Conservation (phyloP, 2,113 vertebrate genomes). For the Myrmecobius fasciatus region DNA sequence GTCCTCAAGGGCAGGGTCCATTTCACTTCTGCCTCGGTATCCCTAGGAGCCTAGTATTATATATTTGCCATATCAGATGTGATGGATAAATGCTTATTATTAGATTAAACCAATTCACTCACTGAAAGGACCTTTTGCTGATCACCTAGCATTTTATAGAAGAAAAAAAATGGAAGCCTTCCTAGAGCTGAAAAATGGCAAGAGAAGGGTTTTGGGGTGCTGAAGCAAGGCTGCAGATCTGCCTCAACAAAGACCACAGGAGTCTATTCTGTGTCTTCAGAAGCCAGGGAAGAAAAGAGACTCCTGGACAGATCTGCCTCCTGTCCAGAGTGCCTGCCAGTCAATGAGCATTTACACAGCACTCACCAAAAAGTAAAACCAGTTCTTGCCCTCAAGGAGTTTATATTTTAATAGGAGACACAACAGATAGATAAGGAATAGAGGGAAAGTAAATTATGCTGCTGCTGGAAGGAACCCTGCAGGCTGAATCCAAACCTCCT, state of each 20-base stretch:
- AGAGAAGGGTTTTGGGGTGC: not conserved
- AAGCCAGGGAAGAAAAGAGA: not conserved
- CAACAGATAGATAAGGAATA: not conserved
- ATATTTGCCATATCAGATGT: not conserved
- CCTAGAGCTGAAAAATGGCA: not conserved
- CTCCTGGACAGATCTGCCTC: not conserved
- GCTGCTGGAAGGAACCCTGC: too few relatives aligned
- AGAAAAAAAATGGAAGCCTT: not conserved
- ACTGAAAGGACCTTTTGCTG: not conserved
- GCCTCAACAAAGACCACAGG: not conserved
- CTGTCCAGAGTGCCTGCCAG: not conserved
- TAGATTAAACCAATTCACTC: not conserved
- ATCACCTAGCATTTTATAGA: not conserved
- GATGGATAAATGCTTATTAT: not conserved
- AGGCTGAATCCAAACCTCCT: not conserved
- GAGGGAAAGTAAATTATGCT: not conserved
- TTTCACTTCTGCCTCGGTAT: not conserved
- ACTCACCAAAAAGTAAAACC: not conserved
- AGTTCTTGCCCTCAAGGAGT: not conserved
- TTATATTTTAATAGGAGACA: not conserved
- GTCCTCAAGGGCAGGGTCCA: not conserved
- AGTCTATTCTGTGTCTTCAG: not conserved
- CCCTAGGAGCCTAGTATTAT: not conserved
- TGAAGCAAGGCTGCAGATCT: not conserved
- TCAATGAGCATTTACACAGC: not conserved